phyloP scores from a whole-genome alignment of 2,797 vertebrate genomes.

The Botia kubotai region DNA sequence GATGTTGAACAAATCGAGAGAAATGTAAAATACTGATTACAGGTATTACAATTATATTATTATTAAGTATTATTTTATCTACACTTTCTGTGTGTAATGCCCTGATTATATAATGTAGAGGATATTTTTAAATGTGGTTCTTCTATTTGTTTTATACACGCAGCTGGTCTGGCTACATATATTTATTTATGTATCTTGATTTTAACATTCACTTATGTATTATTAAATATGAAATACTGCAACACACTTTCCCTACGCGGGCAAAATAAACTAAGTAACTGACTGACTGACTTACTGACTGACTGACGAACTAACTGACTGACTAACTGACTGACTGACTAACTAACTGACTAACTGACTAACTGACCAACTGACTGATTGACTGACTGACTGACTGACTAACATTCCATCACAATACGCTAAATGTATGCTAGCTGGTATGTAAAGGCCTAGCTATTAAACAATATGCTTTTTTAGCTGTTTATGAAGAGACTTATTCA shows the following conservation, averaged over 20 bases:
- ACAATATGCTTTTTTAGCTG: conserved; percentile 23
- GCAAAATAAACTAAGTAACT: too few relatives aligned
- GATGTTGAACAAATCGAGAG: background rate
- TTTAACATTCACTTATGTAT: too few relatives aligned
- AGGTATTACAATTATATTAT: background rate
- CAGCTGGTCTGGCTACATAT: too few relatives aligned
- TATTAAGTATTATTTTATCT: too few relatives aligned
- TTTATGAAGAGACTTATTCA: background rate
- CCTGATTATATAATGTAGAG: background rate
- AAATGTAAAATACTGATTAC: background rate
- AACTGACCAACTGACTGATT: background rate
- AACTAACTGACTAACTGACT: background rate
- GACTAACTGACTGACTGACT: background rate
- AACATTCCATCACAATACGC: background rate
- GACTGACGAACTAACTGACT: too few relatives aligned
- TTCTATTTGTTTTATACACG: too few relatives aligned
- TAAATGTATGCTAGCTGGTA: too few relatives aligned
- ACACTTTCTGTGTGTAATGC: background rate
- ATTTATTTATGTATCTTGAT: too few relatives aligned
- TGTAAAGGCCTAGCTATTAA: background rate
- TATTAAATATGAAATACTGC: too few relatives aligned
- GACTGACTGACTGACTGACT: too few relatives aligned
- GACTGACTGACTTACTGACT: background rate
- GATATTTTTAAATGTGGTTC: too few relatives aligned
- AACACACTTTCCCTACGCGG: too few relatives aligned